These are phyloP conservation scores for Astreopora myriophthalma DNA, from an alignment of 64 coral and sea anemone genomes.

Conservation along the genomic window DNA sequence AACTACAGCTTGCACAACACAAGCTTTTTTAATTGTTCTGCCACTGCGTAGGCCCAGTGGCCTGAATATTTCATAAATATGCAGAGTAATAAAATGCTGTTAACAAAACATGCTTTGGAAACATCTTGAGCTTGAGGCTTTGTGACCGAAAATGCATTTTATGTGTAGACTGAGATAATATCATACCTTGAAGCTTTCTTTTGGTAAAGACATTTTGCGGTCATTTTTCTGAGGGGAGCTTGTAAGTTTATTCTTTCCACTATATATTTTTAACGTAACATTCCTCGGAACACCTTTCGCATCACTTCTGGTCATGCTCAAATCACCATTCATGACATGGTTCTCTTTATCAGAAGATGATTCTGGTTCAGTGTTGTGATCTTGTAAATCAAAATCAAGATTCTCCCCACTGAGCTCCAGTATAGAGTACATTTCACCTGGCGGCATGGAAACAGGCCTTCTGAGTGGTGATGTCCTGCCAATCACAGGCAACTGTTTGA, in stretches of 20 bases:
- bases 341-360: slow-evolving; percentile 47
- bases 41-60: too few relatives aligned
- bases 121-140: too few relatives aligned
- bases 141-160: too few relatives aligned
- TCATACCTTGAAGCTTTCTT: not conserved
- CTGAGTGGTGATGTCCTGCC: slow-evolving; percentile 10
- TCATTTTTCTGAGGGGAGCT: not conserved
- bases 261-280: not conserved
- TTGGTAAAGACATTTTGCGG: not conserved
- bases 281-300: not conserved
- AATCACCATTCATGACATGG: not conserved
- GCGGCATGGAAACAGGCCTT: slow-evolving; percentile 7
- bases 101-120: too few relatives aligned
- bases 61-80: too few relatives aligned
- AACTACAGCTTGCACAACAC: too few relatives aligned
- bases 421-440: slow-evolving; percentile 49
- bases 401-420: slow-evolving; percentile 38
- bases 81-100: too few relatives aligned
- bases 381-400: slow-evolving; percentile 4
- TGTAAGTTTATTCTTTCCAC: not conserved
- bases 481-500: not conserved
- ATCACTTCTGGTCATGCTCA: not conserved
- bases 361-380: slow-evolving; percentile 1
- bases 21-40: too few relatives aligned
- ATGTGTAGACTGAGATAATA: not conserved